Evolutionary conservation across 2,113 vertebrate genomes (phyloP).

Genomic region (Colaptes auratus): DNA sequence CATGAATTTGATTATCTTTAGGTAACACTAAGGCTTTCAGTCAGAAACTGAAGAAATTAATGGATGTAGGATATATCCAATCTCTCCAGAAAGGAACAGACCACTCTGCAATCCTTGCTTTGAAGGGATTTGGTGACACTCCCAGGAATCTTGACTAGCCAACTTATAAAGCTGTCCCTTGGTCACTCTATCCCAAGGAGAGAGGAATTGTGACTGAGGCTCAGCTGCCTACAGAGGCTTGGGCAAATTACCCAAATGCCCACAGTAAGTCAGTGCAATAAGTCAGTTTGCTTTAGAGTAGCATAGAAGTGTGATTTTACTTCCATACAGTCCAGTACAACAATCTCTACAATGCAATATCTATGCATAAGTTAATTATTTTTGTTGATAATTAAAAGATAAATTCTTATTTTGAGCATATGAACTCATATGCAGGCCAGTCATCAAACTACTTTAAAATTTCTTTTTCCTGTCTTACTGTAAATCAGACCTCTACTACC

Average conservation of each 20-base stretch:
- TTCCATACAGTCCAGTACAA: neutral
- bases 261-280: neutral
- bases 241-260: neutral
- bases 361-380: neutral
- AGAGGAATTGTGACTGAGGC: neutral
- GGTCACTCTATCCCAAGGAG: rapidly evolving
- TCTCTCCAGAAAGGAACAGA: neutral
- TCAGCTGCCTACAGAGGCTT: neutral
- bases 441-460: neutral
- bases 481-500: neutral
- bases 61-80: neutral
- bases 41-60: neutral
- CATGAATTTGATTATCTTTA: neutral
- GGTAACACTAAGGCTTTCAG: neutral
- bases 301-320: neutral
- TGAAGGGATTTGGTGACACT: neutral
- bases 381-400: neutral
- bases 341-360: neutral
- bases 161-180: neutral
- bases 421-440: neutral
- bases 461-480: neutral
- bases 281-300: neutral
- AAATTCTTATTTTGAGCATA: neutral
- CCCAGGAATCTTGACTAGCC: neutral
- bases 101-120: neutral